A percentile compares a stretch with the other conserved stretches of the same genome.
phyloP scores from a whole-genome alignment of 2,888 invertebrate genomes.

The Bhutanitis thaidina region DNA sequence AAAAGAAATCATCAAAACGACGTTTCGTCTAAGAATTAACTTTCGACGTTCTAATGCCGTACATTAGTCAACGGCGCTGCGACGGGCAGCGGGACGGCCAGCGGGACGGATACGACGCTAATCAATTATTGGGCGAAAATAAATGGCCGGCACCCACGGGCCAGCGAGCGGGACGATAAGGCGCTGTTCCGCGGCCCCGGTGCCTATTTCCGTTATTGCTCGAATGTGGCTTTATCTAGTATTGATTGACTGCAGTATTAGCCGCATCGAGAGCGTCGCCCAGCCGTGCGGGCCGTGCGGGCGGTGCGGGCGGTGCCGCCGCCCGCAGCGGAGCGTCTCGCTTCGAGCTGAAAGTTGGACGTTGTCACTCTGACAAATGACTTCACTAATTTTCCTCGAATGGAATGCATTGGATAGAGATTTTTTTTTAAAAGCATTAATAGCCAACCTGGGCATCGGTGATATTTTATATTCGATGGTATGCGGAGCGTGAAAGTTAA shows the following conservation, averaged over 20 bases:
- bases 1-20: too few species aligned
- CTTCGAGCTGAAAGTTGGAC: constrained; percentile 1
- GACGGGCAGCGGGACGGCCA: too few species aligned
- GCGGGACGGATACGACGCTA: constrained; percentile 12
- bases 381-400: neutral
- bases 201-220: neutral
- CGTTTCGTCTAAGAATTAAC: too few species aligned
- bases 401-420: neutral
- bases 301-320: neutral
- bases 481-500: too few species aligned
- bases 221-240: constrained; percentile 5
- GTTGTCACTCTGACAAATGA: constrained; percentile 6
- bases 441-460: too few species aligned
- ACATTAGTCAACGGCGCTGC: neutral
- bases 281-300: neutral
- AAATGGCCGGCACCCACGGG: constrained; percentile 16
- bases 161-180: neutral
- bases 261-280: constrained; percentile 9
- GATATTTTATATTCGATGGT: too few species aligned
- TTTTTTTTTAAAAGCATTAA: neutral
- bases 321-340: neutral
- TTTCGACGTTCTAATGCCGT: neutral
- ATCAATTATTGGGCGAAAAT: constrained; percentile 18
- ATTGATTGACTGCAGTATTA: constrained; percentile 11
- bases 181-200: neutral